Base-by-base conservation (phyloP, 2,113 vertebrate species). In the Sinocyclocheilus rhinocerous region DNA sequence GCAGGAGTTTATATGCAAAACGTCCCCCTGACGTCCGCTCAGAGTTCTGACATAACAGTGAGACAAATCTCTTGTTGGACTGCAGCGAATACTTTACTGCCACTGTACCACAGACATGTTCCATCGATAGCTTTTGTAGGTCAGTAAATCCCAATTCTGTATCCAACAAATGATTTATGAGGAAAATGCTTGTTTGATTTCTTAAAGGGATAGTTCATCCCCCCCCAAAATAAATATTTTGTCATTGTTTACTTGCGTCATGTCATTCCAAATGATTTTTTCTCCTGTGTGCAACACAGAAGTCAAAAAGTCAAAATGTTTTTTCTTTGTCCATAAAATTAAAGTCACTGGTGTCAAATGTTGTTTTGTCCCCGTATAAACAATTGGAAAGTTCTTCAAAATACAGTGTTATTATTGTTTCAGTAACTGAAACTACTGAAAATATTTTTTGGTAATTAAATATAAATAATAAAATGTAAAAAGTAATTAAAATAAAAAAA, bases 101-200 rank as follows among this genome's bases (percentile, higher is more conserved):
- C 39, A 20, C 65, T 52, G 24, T 59, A 59, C 59, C 29, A 73
- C 50, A 83, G 12, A 39, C 50, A 57, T 57, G 50, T 73, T 73
- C 24, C 69, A 33, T 73, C 12, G 39, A 42, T 39, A 70, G 77
- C 26, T 55, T 82, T 69, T 45, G 63, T 69, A 82, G 80, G 80
- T 82, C 80, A 82, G 24, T 22, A 22, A 50, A 52, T 69, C 24
- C 55, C 36, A 63, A 26, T 80, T 80, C 55, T 63, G 33, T n/a
- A 63, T 42, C 18, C 42, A 69, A 82, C 80, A 67, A 67, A 52
- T 16, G 8, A 50, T 69, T 67, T 50, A 50, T 63, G n/a, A 48
- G 61, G 39, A 33, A 48, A 13, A 61, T 61, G 33, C 12, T 11
- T 77, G 24, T 52, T 76, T 77, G 15, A 20, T 77, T 77, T 52